Percentiles rank a stretch among this genome's conserved stretches.
Conservation (phyloP, 2,888 invertebrate genomes). For the Helleia helle region DNA sequence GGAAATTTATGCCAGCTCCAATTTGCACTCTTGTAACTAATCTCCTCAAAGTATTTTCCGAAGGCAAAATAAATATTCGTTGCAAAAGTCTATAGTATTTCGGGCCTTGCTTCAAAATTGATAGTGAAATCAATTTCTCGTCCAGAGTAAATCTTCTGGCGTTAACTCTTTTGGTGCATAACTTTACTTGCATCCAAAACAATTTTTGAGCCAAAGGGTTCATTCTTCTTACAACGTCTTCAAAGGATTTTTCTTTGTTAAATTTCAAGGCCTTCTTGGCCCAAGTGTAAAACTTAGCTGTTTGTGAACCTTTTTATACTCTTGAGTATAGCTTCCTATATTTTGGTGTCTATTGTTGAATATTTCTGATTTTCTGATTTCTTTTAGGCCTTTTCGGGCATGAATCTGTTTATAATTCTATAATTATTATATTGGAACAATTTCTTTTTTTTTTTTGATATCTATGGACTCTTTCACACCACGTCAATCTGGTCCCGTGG, state of each 20-base stretch:
- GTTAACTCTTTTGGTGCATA: not conserved
- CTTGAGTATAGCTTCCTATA: conserved; percentile 11
- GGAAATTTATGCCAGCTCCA: not conserved
- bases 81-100: conserved; percentile 9
- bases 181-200: conserved; percentile 10
- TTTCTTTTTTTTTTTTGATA: no score
- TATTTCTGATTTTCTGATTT: not conserved
- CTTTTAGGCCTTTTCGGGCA: conserved; percentile 1
- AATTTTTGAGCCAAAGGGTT: conserved; percentile 11
- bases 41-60: conserved; percentile 1
- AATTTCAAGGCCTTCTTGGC: conserved; percentile 6
- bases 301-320: conserved; percentile 5
- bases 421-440: no score
- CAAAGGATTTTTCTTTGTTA: conserved; percentile 11
- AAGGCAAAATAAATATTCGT: conserved; percentile 8
- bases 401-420: conserved; percentile 21
- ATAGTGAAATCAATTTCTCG: conserved; percentile 5
- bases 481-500: no score
- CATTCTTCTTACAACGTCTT: conserved; percentile 12
- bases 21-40: conserved; percentile 2
- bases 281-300: no score
- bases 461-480: no score
- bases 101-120: conserved; percentile 10
- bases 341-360: conserved; percentile 4
- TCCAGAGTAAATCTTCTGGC: conserved; percentile 6